Evolutionary conservation across 2,113 vertebrate genomes (phyloP).

Genomic region (Nerophis lumbriciformis): DNA sequence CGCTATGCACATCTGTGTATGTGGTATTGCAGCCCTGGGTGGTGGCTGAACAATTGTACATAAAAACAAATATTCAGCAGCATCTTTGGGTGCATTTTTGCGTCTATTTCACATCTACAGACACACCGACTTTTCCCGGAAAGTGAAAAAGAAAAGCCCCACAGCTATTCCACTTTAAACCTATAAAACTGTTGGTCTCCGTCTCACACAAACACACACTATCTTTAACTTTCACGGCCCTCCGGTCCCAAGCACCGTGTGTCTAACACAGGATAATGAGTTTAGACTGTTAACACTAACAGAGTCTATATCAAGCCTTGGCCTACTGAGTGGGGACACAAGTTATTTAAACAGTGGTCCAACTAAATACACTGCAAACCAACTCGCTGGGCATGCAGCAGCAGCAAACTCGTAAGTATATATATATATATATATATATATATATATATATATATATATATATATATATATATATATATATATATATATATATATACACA

Average conservation of each 20-base stretch:
- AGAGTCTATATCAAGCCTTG: constrained; percentile 51
- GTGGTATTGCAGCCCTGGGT: no score
- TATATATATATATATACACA: no score
- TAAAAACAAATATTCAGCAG: neutral
- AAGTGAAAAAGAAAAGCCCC: constrained; percentile 9
- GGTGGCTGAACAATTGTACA: no score
- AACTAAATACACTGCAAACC: constrained; percentile 24
- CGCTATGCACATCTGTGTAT: no score
- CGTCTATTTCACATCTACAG: neutral
- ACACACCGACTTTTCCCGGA: constrained; percentile 3
- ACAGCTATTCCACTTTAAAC: constrained; percentile 37
- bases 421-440: no score
- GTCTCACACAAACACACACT: neutral
- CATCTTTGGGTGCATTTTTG: neutral
- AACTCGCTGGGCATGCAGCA: constrained; percentile 5
- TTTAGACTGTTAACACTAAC: constrained; percentile 56
- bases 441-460: no score
- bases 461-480: no score
- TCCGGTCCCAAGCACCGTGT: constrained; percentile 22
- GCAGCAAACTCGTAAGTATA: neutral
- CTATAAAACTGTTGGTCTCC: constrained; percentile 17
- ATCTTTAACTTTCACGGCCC: neutral
- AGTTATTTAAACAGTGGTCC: constrained; percentile 23
- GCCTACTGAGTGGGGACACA: constrained; percentile 32
- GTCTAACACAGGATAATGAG: constrained; percentile 43